These are phyloP conservation scores for Ochropacha duplaris DNA, from an alignment of 2,888 invertebrate genomes.

Conservation along the genomic window DNA sequence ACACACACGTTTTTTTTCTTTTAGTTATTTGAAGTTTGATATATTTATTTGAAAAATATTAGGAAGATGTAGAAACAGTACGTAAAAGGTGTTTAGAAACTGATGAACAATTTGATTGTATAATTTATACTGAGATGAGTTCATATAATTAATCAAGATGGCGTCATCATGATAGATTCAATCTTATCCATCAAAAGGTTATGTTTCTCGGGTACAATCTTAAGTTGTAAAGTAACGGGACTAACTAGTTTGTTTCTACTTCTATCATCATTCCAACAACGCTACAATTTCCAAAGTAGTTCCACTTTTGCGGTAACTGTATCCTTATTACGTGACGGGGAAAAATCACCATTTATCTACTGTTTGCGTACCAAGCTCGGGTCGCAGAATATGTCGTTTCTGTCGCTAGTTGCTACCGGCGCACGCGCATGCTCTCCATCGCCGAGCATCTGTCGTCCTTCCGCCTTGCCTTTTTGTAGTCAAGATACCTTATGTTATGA, in stretches of 20 bases:
- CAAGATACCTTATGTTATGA: constrained; percentile 1
- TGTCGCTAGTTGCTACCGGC: constrained; percentile 9
- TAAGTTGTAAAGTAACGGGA: neutral
- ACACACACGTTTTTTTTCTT: constrained; percentile 24
- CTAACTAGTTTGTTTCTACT: neutral
- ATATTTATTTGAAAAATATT: neutral
- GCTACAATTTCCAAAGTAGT: constrained; percentile 12
- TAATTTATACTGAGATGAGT: neutral
- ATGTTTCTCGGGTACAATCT: neutral
- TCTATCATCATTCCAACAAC: neutral
- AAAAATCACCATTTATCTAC: constrained; percentile 54
- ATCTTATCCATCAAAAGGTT: neutral
- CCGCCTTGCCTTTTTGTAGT: constrained; percentile 30
- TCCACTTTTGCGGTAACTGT: constrained; percentile 50
- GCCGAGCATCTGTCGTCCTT: constrained; percentile 54
- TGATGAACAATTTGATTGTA: neutral
- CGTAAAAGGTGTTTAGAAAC: neutral
- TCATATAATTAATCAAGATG: neutral
- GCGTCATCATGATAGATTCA: neutral
- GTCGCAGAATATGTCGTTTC: constrained; percentile 25
- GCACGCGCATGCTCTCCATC: constrained; percentile 29
- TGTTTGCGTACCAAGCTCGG: constrained; percentile 24
- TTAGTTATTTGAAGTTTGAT: neutral
- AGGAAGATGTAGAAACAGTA: neutral
- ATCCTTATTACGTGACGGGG: constrained; percentile 61